Base-by-base conservation (phyloP, 1,140 invertebrate genomes). In the Brevipalpus yothersi region DNA sequence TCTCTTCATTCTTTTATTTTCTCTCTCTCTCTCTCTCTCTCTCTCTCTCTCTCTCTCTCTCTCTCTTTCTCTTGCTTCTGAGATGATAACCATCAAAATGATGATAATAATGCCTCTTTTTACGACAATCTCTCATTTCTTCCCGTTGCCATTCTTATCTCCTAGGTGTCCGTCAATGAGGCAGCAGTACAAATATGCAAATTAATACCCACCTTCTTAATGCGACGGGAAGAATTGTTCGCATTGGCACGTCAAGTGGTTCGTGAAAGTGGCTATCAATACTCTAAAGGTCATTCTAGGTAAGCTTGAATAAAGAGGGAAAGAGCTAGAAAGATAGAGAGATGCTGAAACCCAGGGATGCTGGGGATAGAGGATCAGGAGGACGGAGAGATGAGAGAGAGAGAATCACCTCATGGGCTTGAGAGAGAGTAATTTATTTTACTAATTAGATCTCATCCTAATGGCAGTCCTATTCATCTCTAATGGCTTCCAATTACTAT, bases 101-200 rank as follows among this genome's bases (percentile, higher is more conserved):
- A 12, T 54, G 15, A 17, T 47, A 7, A 47, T 19, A 19, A 15
- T n/a, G 2, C 45, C 4, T 47, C 13, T 47, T 47, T 47, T 47
- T 4, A 47, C 13, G 19, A 47, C 13, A 19, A 47, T 15, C 19
- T 47, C 43, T 31, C 31, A 31, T 31, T 5, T 31, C 31, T 31
- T 31, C 31, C 5, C 31, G 5, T 31, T 2, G 31, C 31, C 31
- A 31, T 39, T 11, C 0, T 56, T 59, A n/a, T 62, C 58, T 67
- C 66, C 39, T 68, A 83, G 81, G 78, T 91, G 17, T 88, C 86
- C 45, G 90, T 96, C 11, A 97, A 97, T 72, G 93, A 97, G 71
- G 92, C 92, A 0, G 89, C 92, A 0, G 90, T 90, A 1, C 92
- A 96, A 70, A 81, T 97, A 60, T 94, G 91, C 69, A 77, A 83